Base-by-base conservation (phyloP, 2,113 vertebrate species). In the Hemiprocne comata region DNA sequence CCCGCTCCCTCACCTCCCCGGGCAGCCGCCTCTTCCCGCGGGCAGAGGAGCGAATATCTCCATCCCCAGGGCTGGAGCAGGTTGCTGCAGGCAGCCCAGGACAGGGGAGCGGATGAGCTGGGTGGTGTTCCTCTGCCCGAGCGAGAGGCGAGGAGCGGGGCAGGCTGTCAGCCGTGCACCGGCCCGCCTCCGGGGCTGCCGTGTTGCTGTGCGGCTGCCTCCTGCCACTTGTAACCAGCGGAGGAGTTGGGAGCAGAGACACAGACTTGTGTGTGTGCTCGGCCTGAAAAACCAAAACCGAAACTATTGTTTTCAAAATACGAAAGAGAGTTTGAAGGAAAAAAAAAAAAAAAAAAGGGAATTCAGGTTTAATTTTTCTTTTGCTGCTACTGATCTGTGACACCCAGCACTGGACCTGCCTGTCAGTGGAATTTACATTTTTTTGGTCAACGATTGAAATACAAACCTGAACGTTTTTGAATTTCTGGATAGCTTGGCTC, bases 161-260 rank as follows among this genome's bases (percentile, higher is more conserved):
- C 17, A 0, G 58, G 5, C 55, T 5, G 46, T 1, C 31, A 4
- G 28, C n/a, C n/a, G n/a, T n/a, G n/a, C n/a, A n/a, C n/a, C n/a
- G n/a, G n/a, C n/a, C n/a, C n/a, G n/a, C n/a, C 44, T 46, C 44
- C 44, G 44, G 19, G 21, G 46, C 46, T 21, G 46, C 20, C 19
- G 44, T 46, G 44, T 46, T 18, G 44, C n/a, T n/a, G 44, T 46
- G 44, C 44, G 16, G 44, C 44, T 46, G 44, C 16, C 19, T 46
- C 6, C 19, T 51, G 50, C 50, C 48, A 21, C 23, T 24, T 51
- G 85, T 1, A 6, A 7, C 10, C 53, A 2, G 2, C 69, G 70
- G 6, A 6, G 9, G 19, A 58, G 46, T 33, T 13, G 5, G 50
- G 42, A 72, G 6, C 31, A 1, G 38, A 33, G 54, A 8, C 14